Conservation (phyloP, 2,113 vertebrate genomes). For the Petroica traversi region DNA sequence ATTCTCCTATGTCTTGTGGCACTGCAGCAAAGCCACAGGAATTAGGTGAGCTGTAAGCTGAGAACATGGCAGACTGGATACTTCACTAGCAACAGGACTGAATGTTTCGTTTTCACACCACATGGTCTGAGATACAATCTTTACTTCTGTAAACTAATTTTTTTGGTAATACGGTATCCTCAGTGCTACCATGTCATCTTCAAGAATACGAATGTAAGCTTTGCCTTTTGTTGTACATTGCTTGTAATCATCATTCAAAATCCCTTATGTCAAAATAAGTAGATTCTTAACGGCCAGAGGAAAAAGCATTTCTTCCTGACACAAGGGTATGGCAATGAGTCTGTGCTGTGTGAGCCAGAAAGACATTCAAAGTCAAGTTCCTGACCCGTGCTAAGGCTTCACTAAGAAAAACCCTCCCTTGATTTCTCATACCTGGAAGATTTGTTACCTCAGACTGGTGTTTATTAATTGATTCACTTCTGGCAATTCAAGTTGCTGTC, state of each 20-base stretch:
- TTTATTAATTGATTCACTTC: neutral
- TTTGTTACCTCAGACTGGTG: neutral
- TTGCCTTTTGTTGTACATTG: neutral
- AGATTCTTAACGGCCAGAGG: neutral
- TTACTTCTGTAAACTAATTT: neutral
- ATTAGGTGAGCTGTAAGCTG: neutral
- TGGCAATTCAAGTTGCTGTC: neutral
- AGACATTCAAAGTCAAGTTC: neutral
- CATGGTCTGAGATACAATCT: neutral
- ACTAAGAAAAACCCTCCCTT: neutral
- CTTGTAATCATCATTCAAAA: neutral
- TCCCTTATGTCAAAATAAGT: neutral
- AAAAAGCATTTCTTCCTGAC: neutral
- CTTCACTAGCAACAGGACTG: neutral
- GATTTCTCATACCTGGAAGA: neutral
- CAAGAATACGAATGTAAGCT: neutral
- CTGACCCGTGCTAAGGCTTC: neutral
- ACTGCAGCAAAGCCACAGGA: neutral
- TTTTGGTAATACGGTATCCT: neutral
- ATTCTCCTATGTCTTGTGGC: neutral
- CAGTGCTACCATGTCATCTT: neutral
- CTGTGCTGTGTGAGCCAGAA: neutral
- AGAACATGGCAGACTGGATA: neutral
- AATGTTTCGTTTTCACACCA: neutral
- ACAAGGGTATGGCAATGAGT: fast-evolving